Evolutionary conservation across 1,140 invertebrate genomes (phyloP).

Genomic region (Bicyclus anynana): DNA sequence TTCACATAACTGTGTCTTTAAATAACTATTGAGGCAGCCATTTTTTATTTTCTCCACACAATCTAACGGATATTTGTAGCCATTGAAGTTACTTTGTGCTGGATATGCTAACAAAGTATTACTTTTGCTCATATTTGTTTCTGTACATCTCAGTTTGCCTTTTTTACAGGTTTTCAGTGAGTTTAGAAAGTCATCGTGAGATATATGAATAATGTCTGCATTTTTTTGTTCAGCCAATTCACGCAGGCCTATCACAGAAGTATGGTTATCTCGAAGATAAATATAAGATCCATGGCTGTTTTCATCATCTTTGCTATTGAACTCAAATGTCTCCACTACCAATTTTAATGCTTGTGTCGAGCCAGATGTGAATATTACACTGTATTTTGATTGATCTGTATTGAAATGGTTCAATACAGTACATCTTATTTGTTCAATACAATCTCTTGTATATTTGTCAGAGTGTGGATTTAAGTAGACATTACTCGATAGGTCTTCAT

Average conservation of each 20-base stretch:
- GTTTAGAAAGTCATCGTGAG: constrained; percentile 72
- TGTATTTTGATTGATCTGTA: constrained; percentile 88
- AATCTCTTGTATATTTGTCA: constrained; percentile 86
- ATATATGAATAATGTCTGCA: constrained; percentile 76
- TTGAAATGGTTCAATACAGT: constrained; percentile 92
- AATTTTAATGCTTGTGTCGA: constrained; percentile 91
- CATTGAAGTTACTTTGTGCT: constrained; percentile 97
- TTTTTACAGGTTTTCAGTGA: constrained; percentile 48
- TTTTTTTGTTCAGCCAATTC: constrained; percentile 78
- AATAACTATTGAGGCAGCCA: constrained; percentile 76
- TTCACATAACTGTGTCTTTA: constrained; percentile 49
- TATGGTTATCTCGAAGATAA: constrained; percentile 95
- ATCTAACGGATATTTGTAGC: constrained; percentile 89
- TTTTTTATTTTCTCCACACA: constrained; percentile 84
- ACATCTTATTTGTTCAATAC: constrained; percentile 88
- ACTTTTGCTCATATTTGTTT: constrained; percentile 31
- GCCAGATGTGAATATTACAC: constrained; percentile 93
- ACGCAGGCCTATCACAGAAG: constrained; percentile 95
- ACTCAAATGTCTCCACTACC: constrained; percentile 90
- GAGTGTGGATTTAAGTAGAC: constrained; percentile 94
- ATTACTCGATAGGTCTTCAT: constrained; percentile 81
- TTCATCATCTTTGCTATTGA: constrained; percentile 40
- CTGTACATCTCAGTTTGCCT: constrained; percentile 12
- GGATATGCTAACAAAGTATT: constrained; percentile 90
- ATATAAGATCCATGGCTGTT: constrained; percentile 80